Percentiles rank a stretch among this genome's conserved stretches.
These are phyloP conservation scores for Panulirus ornatus DNA, from an alignment of 1,140 invertebrate species.

Conservation along the genomic window DNA sequence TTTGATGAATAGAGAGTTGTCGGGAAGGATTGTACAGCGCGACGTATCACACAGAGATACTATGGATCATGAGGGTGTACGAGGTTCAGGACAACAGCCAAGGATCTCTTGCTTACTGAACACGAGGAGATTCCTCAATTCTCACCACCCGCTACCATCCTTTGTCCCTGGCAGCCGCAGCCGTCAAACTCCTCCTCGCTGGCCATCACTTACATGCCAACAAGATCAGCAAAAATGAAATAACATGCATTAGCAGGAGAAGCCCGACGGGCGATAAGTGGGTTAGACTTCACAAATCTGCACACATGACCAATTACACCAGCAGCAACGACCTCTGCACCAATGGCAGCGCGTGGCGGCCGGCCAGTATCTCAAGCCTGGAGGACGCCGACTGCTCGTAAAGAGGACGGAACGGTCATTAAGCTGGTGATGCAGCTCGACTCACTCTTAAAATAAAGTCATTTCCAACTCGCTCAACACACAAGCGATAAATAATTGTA, in stretches of 20 bases:
- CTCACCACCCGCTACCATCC: not conserved
- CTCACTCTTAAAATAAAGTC: slow-evolving; percentile 12
- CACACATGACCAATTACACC: slow-evolving; percentile 46
- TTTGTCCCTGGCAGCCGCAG: not conserved
- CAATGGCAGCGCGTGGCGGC: slow-evolving; percentile 21
- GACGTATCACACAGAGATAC: too few species aligned
- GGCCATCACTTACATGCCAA: slow-evolving; percentile 24
- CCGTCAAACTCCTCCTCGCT: slow-evolving; percentile 16
- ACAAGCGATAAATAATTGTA: slow-evolving; percentile 28
- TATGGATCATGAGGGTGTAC: too few species aligned
- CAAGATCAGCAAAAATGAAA: slow-evolving; percentile 52
- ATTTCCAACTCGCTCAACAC: not conserved
- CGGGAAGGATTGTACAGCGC: too few species aligned
- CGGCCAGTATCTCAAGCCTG: slow-evolving; percentile 34
- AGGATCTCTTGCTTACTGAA: too few species aligned
- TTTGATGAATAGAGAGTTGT: too few species aligned
- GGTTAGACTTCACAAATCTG: slow-evolving; percentile 57
- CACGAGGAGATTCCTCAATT: too few species aligned
- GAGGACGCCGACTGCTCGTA: slow-evolving; percentile 37
- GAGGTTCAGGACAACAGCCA: too few species aligned
- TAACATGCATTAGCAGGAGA: slow-evolving; percentile 28
- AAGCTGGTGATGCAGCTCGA: not conserved
- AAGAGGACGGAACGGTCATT: slow-evolving; percentile 1
- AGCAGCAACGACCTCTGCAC: not conserved
- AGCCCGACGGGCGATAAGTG: slow-evolving; percentile 37